Evolutionary conservation across 2,888 invertebrate genomes (phyloP).

Genomic region (Spilosoma lubricipeda): DNA sequence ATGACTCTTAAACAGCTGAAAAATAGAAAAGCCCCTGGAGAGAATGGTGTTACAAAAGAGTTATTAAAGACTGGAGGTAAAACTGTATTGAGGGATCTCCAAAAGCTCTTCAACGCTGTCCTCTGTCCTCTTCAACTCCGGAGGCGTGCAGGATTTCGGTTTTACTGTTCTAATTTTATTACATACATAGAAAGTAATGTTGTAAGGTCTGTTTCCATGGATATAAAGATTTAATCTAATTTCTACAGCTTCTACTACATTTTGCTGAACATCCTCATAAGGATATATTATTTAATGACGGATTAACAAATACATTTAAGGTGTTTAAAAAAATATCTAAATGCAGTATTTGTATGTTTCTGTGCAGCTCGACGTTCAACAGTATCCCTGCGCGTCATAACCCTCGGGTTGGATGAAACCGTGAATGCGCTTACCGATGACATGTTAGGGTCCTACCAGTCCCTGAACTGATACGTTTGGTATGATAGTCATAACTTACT

Average conservation of each 20-base stretch:
- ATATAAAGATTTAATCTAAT: not conserved
- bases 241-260: not conserved
- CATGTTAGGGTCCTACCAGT: slow-evolving; percentile 1
- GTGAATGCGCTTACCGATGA: slow-evolving; percentile 2
- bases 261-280: not conserved
- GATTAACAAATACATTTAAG: too few species aligned
- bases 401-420: slow-evolving; percentile 61
- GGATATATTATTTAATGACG: too few species aligned
- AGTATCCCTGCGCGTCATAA: slow-evolving; percentile 76
- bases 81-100: too few species aligned
- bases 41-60: too few species aligned
- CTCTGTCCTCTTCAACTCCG: too few species aligned
- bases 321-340: not conserved
- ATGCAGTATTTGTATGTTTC: slow-evolving; percentile 5
- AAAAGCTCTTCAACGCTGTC: too few species aligned
- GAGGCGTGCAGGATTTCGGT: too few species aligned
- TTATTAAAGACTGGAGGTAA: too few species aligned
- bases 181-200: not conserved
- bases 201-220: not conserved
- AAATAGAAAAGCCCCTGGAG: too few species aligned
- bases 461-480: not conserved
- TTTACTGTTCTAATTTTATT: too few species aligned
- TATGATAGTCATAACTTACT: not conserved
- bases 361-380: slow-evolving; percentile 72
- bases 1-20: too few species aligned